Base-by-base conservation (phyloP, 2,113 vertebrate genomes). In the Ctenomys sociabilis region DNA sequence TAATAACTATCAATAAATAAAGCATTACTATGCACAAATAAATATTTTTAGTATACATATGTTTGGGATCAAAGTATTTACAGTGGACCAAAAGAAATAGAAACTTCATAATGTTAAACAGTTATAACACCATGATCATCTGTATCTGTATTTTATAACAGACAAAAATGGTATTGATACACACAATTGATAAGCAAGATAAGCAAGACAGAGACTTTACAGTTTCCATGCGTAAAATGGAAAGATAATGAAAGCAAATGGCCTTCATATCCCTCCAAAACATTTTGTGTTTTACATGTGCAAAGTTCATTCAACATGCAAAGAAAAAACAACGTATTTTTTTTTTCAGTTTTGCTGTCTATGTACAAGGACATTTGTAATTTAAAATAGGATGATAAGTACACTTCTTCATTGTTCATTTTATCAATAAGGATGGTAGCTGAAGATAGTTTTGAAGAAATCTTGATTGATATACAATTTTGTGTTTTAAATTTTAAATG, bases 11-110 rank as follows among this genome's bases (percentile, higher is more conserved):
- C 40, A 52, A 9, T 75, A 86, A 35, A 35, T 73, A 82, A 32
- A n/a, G 72, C 14, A 57, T 66, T n/a, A 78, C 59, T 57, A 45
- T 49, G 26, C 80, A 75, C 7, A 43, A n/a, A 40, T 17, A 43
- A 37, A 4, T 64, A 0, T 10, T 14, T 28, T 1, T 80, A 11
- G 17, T 4, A 78, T 59, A 78, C 37, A 63, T 2, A 40, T 0
- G 0, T 43, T 85, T 81, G n/a, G 3, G 19, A 86, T 78, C 7
- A 91, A 45, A 0, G n/a, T 63, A 4, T 61, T 86, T 90, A 45
- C 8, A 1, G 0, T 78, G 8, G 19, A 82, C 37, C 1, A 66
- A 84, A 78, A 0, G 52, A 80, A 12, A 22, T 22, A 28, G 52
- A 21, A 45, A 2, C 1, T 37, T 78, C 10, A 32, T 83, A 85